Evolutionary conservation across 2,797 vertebrate species (phyloP), one percentile per base, ranked within the genome.

Genomic region (Leucoraja ocellata): DNA sequence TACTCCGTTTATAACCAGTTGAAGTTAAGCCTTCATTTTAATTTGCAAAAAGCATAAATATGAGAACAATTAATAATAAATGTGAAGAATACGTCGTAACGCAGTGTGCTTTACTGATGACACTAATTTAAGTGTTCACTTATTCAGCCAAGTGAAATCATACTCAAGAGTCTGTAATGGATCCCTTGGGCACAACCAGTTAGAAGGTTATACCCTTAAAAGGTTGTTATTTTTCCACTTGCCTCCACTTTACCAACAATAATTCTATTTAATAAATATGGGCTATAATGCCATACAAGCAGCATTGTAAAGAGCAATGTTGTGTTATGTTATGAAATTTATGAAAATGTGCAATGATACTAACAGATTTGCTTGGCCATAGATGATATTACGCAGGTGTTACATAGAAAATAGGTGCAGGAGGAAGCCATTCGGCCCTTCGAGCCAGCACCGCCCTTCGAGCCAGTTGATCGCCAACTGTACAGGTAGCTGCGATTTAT

Each of bases 21-120:
- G 83, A 88, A 79, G 58, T 32, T 63, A 65, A 32, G 61, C 83
- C 8, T 88, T 88, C 83, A 88, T 88, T 88, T 65, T 63, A 88
- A n/a, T 88, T 86, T 61, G n/a, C 83, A 86, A 28, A 86, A 65
- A n/a, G 7, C 91, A 94, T 94, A 94, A 92, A 93, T 63, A 32
- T 16, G 32, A 13, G 58, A 1, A 91, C 36, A 25, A 46, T 91
- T 68, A 90, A 90, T 36, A 65, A 91, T 71, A 91, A 71, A 71
- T 91, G 36, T 73, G 23, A 91, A 71, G 73, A 46, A 90, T 71
- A 86, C 23, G 7, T 91, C 13, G 10, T 91, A 91, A 74, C 39
- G 88, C 16, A 25, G 32, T 63, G 32, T 74, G 74, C 32, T 91
- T 91, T 91, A 71, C 39, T 46, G 23, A 91, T 91, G 88, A 91